A percentile compares a stretch with the other conserved stretches of the same genome.
Conservation (phyloP, 2,888 invertebrate genomes). For the Entomobrya proxima region DNA sequence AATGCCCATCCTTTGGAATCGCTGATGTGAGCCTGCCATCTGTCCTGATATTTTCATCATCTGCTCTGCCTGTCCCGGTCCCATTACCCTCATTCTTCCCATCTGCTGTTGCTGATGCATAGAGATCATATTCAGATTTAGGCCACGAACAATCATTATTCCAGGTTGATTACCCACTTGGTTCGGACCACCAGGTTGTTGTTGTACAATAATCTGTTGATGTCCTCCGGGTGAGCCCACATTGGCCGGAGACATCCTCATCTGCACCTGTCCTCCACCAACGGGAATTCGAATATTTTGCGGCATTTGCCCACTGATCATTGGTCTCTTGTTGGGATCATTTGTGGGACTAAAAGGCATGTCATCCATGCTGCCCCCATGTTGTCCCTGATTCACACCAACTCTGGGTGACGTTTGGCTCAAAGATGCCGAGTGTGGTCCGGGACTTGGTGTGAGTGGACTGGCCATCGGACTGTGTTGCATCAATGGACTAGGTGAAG, state of each 20-base stretch:
- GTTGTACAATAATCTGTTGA: conserved; percentile 67
- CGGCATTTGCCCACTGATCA: conserved; percentile 42
- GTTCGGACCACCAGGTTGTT: conserved; percentile 59
- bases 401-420: conserved; percentile 74
- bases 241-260: conserved; percentile 70
- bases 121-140: conserved; percentile 67
- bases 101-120: conserved; percentile 73
- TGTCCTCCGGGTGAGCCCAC: conserved; percentile 21
- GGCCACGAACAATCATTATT: conserved; percentile 72
- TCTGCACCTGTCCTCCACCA: conserved; percentile 65
- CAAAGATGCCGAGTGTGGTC: conserved; percentile 72
- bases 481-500: conserved; percentile 78
- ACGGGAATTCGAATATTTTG: conserved; percentile 44
- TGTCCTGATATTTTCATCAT: conserved; percentile 62
- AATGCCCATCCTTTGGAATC: conserved; percentile 73
- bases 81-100: conserved; percentile 69
- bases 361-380: conserved; percentile 76
- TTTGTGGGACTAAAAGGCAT: conserved; percentile 81
- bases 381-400: conserved; percentile 66
- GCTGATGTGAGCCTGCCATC: conserved; percentile 46
- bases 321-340: conserved; percentile 65
- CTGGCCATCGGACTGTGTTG: conserved; percentile 76
- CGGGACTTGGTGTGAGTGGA: conserved; percentile 75
- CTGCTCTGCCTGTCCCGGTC: conserved; percentile 59
- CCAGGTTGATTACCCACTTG: conserved; percentile 61